These are phyloP conservation scores for Dendrocopos noguchii DNA, from an alignment of 2,113 vertebrate species.

Conservation along the genomic window DNA sequence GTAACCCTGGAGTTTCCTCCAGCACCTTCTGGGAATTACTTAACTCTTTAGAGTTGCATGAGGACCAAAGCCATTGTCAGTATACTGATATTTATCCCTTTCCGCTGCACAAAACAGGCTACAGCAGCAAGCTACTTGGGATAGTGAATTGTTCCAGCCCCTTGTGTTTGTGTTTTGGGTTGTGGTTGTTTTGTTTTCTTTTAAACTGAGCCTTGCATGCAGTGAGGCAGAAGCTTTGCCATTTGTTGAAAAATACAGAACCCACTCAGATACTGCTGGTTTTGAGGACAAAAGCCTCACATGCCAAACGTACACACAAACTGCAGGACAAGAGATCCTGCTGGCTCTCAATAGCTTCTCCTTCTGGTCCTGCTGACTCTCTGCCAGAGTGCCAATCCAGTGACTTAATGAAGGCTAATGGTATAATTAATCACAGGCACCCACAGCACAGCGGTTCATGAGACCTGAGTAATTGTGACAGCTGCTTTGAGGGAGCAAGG, in stretches of 20 bases:
- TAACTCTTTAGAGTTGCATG: not conserved
- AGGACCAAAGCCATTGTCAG: not conserved
- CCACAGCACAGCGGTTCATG: not conserved
- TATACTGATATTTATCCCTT: not conserved
- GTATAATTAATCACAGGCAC: slow-evolving; percentile 55
- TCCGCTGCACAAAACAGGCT: not conserved
- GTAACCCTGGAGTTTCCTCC: not conserved
- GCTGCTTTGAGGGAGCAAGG: slow-evolving; percentile 29
- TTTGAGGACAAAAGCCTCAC: slow-evolving; percentile 25
- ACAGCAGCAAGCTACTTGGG: not conserved
- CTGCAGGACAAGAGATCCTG: not conserved
- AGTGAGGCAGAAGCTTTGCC: not conserved
- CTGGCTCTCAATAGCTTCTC: slow-evolving; percentile 43
- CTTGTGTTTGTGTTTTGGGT: not conserved
- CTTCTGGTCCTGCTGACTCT: slow-evolving; percentile 41
- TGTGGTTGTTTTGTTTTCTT: not conserved
- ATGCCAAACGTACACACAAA: not conserved
- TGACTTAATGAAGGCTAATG: slow-evolving; percentile 64
- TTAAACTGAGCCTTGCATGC: not conserved
- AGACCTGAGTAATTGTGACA: slow-evolving; percentile 54
- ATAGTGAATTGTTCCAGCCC: not conserved
- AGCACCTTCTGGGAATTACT: not conserved
- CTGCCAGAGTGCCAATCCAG: slow-evolving; percentile 10
- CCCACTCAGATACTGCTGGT: not conserved
- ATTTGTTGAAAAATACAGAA: not conserved